Base-by-base conservation (phyloP, 2,888 invertebrate species). In the Carpatolechia fugitivella region DNA sequence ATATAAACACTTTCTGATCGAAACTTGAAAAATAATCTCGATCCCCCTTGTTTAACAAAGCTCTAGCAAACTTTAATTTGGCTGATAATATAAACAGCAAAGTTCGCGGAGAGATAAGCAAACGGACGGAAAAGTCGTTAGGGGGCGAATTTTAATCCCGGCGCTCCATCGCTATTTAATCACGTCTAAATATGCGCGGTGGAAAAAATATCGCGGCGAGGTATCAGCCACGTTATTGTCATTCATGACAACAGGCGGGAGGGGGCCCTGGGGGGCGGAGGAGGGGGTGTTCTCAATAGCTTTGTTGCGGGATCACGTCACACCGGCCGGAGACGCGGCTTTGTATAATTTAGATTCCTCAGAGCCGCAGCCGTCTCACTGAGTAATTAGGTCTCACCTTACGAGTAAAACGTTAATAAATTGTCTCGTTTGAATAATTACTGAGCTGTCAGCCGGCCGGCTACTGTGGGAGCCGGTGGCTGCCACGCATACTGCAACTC, bases 151-250 rank as follows among this genome's bases (percentile, higher is more conserved):
- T 84, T 81, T 78, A 82, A 84, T 81, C 82, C 78, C 78, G 65
- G 61, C 70, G 73, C 66, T 63, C 68, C 77, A 77, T 71, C 74
- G 79, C 74, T 81, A 78, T 88, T 89, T 89, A 88, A 88, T 89
- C 86, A 85, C 83, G 80, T 80, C 82, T 82, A 81, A 87, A 84
- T 86, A 87, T 84, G 77, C 76, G 71, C 70, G 69, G 41, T 52
- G 81, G 72, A 82, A 85, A 86, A 87, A 86, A 85, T 83, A 82
- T 78, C 73, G 69, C 70, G 72, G 77, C 72, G 74, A 82, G 77
- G 78, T 82, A 82, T 82, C 80, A 68, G 77, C 78, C 74, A 77
- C 81, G 82, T 78, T 86, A 88, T 88, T 89, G 88, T 89, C 88
- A 87, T 89, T 89, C 86, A 90, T 87, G 85, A 84, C 84, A 59